Conservation (phyloP, 2,113 vertebrate genomes). For the Axis porcinus region DNA sequence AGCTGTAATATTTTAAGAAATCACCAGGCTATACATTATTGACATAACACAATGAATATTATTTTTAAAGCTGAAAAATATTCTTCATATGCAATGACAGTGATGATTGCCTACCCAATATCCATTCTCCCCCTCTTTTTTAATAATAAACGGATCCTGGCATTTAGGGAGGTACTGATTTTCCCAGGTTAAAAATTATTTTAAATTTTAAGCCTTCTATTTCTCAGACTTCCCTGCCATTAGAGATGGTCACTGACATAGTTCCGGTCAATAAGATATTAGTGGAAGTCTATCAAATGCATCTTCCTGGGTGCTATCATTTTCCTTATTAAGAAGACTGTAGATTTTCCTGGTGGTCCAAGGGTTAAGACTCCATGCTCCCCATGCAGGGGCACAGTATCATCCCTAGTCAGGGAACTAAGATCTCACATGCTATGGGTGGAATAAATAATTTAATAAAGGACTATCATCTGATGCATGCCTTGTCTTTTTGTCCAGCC, state of each 20-base stretch:
- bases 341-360: not conserved
- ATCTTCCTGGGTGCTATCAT: not conserved
- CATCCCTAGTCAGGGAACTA: not conserved
- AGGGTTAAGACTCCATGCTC: not conserved
- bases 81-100: not conserved
- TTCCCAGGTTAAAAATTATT: not conserved
- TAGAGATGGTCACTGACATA: not conserved
- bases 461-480: not conserved
- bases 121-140: not conserved
- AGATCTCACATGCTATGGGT: not conserved
- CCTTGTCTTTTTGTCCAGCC: not conserved
- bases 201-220: not conserved
- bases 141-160: not conserved
- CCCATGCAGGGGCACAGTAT: not conserved
- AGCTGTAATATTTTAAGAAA: constrained; percentile 8
- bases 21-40: not conserved
- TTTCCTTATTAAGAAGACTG: not conserved
- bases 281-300: not conserved
- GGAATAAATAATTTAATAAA: not conserved
- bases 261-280: not conserved
- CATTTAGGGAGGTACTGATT: not conserved
- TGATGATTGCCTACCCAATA: not conserved
- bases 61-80: not conserved
- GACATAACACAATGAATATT: not conserved
- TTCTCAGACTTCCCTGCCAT: not conserved